Conservation (phyloP, 2,797 vertebrate genomes). For the Galago senegalensis region DNA sequence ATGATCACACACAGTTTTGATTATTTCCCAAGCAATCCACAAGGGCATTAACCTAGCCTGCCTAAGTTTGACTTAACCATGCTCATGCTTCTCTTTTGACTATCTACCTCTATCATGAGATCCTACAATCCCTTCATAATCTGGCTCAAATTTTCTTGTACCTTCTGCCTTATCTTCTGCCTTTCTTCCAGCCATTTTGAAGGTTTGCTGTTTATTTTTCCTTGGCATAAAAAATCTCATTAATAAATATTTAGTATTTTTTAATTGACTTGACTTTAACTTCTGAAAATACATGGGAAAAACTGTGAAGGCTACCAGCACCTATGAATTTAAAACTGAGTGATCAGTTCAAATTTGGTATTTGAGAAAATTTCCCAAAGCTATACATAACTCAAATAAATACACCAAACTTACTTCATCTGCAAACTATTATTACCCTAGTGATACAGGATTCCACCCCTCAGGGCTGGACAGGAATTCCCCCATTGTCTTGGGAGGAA, state of each 20-base stretch:
- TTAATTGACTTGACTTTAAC: background rate
- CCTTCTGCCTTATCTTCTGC: background rate
- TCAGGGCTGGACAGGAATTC: no score
- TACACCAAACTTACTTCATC: background rate
- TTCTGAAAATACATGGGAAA: slow-evolving; percentile 16
- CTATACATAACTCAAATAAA: background rate
- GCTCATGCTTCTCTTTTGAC: background rate
- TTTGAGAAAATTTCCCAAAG: slow-evolving; percentile 32
- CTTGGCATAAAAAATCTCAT: background rate
- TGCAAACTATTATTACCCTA: background rate
- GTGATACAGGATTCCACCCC: no score
- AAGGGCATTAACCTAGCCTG: background rate
- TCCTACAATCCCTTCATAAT: background rate
- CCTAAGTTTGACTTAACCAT: background rate
- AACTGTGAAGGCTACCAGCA: background rate
- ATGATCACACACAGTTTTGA: background rate
- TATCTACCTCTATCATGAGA: background rate
- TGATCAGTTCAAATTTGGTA: slow-evolving; percentile 7
- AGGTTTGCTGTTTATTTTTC: background rate
- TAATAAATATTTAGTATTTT: slow-evolving; percentile 5
- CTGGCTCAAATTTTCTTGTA: background rate
- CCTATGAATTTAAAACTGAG: background rate
- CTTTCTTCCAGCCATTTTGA: slow-evolving; percentile 27
- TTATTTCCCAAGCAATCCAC: background rate
- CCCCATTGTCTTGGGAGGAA: no score